Evolutionary conservation across 2,113 vertebrate genomes (phyloP).

Genomic region (Poicephalus gulielmi): DNA sequence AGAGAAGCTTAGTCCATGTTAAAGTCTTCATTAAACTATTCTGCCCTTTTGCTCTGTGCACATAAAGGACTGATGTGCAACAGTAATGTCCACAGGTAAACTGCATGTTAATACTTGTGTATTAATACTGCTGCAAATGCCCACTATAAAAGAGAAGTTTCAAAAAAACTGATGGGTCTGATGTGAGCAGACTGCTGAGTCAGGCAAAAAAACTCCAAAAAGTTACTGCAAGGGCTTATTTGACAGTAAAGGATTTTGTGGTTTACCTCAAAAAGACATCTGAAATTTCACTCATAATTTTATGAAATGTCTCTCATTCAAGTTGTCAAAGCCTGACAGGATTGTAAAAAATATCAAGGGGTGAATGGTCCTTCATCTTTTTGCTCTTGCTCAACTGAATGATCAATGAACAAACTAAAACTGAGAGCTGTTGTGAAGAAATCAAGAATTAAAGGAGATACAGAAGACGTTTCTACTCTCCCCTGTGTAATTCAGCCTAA

Average conservation of each 20-base stretch:
- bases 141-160: neutral
- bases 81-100: neutral
- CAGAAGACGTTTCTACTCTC: conserved; percentile 15
- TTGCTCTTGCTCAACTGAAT: conserved; percentile 49
- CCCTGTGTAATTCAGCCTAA: neutral
- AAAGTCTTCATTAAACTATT: neutral
- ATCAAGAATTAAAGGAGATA: conserved; percentile 28
- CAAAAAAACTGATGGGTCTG: neutral
- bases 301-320: conserved; percentile 53
- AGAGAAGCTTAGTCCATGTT: neutral
- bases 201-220: neutral
- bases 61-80: neutral
- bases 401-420: conserved; percentile 60
- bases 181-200: neutral
- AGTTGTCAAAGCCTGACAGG: conserved; percentile 55
- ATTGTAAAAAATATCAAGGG: conserved; percentile 57
- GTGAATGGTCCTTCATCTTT: conserved; percentile 54
- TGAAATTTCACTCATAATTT: conserved; percentile 54
- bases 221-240: neutral
- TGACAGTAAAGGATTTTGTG: conserved; percentile 43
- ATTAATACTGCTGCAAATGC: neutral
- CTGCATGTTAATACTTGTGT: neutral
- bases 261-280: conserved; percentile 1
- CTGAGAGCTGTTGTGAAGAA: conserved; percentile 28
- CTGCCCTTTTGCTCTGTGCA: neutral